Evolutionary conservation across 2,797 vertebrate species (phyloP).

Genomic region (Poecilia picta): DNA sequence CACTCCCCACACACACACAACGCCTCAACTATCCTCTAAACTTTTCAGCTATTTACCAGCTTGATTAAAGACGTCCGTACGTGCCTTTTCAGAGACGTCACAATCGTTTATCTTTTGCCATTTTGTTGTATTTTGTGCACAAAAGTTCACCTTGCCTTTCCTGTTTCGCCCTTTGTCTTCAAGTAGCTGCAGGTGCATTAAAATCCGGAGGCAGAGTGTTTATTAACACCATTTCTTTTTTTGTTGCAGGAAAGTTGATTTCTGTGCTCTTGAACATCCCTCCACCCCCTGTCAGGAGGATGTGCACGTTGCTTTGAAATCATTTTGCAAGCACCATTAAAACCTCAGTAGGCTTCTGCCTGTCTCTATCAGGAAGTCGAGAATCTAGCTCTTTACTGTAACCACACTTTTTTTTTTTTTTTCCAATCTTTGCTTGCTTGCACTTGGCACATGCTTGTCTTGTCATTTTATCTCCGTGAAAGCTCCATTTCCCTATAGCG

Average conservation of each 20-base stretch:
- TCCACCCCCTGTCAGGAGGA: conserved; percentile 37
- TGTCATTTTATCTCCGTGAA: not conserved
- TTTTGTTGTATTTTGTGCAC: conserved; percentile 1
- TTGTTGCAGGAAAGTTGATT: not conserved
- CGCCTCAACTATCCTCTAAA: not conserved
- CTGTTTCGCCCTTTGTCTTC: conserved; percentile 5
- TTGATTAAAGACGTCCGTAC: not conserved
- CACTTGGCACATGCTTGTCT: conserved; percentile 3
- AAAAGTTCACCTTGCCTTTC: conserved; percentile 7
- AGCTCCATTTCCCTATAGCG: not conserved
- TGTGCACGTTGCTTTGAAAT: conserved; percentile 47
- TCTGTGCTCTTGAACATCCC: conserved; percentile 10
- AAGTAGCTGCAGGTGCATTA: conserved; percentile 51
- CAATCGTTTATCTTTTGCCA: conserved; percentile 3
- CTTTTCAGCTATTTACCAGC: conserved; percentile 4
- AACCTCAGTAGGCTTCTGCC: conserved; percentile 55
- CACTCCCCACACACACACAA: not conserved
- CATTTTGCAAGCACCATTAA: conserved; percentile 42
- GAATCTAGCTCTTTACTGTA: conserved; percentile 65
- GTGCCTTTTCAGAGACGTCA: not conserved
- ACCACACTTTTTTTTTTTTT: conserved; percentile 50
- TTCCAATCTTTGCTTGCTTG: conserved; percentile 22
- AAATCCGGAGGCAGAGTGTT: not conserved
- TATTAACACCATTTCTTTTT: not conserved
- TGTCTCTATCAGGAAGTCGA: conserved; percentile 72